These are phyloP conservation scores for Seladonia tumulorum DNA, from an alignment of 2,888 invertebrate genomes.

Conservation along the genomic window DNA sequence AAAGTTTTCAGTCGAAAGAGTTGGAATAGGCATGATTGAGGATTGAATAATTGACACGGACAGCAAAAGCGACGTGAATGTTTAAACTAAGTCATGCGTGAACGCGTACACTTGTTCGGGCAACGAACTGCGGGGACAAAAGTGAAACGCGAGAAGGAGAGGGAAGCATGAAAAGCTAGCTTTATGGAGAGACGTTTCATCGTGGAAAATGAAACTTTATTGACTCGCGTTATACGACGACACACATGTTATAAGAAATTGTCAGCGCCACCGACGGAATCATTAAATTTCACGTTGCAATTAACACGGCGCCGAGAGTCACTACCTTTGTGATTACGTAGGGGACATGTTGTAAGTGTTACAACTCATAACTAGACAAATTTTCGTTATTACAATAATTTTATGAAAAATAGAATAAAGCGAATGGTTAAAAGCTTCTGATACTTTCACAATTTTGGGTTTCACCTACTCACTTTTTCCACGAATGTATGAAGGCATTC, in stretches of 20 bases:
- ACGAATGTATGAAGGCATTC: neutral
- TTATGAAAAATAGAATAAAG: neutral
- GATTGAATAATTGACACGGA: neutral
- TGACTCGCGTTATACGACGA: conserved; percentile 4
- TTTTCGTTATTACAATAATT: neutral
- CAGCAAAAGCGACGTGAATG: neutral
- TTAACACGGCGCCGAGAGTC: neutral
- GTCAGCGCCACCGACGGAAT: neutral
- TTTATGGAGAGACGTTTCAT: conserved; percentile 21
- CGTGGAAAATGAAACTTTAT: conserved; percentile 36
- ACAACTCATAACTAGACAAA: neutral
- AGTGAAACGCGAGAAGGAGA: conserved; percentile 1
- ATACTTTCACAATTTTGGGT: neutral
- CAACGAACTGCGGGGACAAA: neutral
- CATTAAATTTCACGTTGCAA: neutral
- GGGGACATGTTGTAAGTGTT: neutral
- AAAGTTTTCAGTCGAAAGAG: neutral
- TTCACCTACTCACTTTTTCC: neutral
- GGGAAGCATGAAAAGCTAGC: conserved; percentile 9
- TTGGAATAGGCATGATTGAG: neutral
- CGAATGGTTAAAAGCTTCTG: neutral
- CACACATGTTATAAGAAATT: conserved; percentile 4
- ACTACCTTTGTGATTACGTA: neutral
- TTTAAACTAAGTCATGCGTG: conserved; percentile 1
- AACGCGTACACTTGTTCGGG: neutral